phyloP scores from a whole-genome alignment of 2,888 invertebrate genomes.

The Stramonita haemastoma region DNA sequence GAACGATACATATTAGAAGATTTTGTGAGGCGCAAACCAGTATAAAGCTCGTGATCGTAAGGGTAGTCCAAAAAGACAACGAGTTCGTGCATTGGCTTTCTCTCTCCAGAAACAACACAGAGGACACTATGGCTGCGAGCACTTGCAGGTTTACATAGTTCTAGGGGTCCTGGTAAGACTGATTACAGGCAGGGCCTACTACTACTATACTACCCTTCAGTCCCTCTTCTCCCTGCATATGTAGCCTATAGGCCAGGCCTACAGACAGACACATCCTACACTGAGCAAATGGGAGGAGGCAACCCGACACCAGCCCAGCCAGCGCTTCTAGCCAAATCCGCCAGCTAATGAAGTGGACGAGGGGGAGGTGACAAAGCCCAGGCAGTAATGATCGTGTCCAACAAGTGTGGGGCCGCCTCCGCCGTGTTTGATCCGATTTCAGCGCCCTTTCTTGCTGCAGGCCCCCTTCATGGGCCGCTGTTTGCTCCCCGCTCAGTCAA shows the following conservation, averaged over 20 bases:
- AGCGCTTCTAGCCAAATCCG: constrained; percentile 12
- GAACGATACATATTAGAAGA: no score
- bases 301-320: neutral
- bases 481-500: constrained; percentile 23
- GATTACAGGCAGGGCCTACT: no score
- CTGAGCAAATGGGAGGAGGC: neutral
- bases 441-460: neutral
- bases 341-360: neutral
- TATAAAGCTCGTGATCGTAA: no score
- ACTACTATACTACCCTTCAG: no score
- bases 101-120: no score
- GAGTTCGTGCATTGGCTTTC: no score
- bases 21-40: no score
- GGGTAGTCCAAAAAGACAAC: no score
- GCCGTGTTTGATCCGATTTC: constrained; percentile 28
- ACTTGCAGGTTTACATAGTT: no score
- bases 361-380: constrained; percentile 15
- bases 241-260: neutral
- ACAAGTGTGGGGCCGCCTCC: neutral
- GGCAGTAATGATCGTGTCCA: constrained; percentile 30
- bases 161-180: no score
- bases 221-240: no score
- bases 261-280: neutral
- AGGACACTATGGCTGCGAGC: no score
- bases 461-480: neutral